Conservation (phyloP, 2,888 invertebrate genomes). For the Volucella inanis region DNA sequence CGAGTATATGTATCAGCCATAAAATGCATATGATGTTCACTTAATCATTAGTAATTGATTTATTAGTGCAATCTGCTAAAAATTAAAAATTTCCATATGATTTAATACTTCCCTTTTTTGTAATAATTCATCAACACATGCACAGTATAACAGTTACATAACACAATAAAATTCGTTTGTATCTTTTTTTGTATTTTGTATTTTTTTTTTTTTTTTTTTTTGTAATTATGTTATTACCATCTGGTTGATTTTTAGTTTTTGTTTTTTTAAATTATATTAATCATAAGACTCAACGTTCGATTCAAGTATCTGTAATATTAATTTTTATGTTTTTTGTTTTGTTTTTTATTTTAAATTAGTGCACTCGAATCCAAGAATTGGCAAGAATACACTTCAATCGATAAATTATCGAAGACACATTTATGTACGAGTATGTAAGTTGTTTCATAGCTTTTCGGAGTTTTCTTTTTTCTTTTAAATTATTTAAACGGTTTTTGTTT, state of each 20-base stretch:
- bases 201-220: conserved; percentile 39
- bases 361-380: conserved; percentile 72
- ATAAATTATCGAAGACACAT: conserved; percentile 53
- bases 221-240: conserved; percentile 35
- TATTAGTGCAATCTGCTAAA: conserved; percentile 60
- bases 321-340: conserved; percentile 30
- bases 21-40: conserved; percentile 37
- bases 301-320: conserved; percentile 55
- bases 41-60: conserved; percentile 68
- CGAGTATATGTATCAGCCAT: conserved; percentile 35
- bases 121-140: conserved; percentile 47
- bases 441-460: conserved; percentile 18
- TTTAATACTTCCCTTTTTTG: conserved; percentile 42
- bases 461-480: conserved; percentile 16
- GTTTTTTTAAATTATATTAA: conserved; percentile 77
- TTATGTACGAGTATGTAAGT: neutral
- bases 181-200: too few species aligned
- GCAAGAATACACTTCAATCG: conserved; percentile 69
- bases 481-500: neutral
- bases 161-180: conserved; percentile 74
- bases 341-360: conserved; percentile 37
- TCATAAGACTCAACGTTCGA: conserved; percentile 76
- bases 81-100: conserved; percentile 21
- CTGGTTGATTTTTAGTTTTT: conserved; percentile 74
- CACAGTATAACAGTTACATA: conserved; percentile 62